Evolutionary conservation across 92 coral and sea anemone genomes (phyloP).

Genomic region (Bergia puertoricense): DNA sequence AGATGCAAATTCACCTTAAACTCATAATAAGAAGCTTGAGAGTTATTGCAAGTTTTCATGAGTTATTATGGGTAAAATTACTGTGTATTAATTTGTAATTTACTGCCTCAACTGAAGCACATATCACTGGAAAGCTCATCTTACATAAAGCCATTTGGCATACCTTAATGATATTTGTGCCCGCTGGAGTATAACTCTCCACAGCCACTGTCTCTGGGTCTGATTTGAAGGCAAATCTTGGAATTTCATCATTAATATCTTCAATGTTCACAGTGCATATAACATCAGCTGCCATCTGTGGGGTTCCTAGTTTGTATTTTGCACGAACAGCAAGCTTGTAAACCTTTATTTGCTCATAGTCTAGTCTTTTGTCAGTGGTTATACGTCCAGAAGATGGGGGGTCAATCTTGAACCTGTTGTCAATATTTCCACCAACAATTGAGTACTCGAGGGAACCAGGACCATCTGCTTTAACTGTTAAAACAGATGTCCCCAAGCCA

Average conservation of each 20-base stretch:
- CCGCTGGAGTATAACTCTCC: slow-evolving; percentile 63
- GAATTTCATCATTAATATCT: slow-evolving; percentile 76
- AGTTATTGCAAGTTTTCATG: too few species aligned
- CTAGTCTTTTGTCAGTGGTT: slow-evolving; percentile 34
- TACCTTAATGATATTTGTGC: slow-evolving; percentile 65
- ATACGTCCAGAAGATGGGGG: slow-evolving; percentile 45
- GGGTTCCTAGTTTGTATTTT: slow-evolving; percentile 35
- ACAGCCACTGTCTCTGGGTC: slow-evolving; percentile 63
- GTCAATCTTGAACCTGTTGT: slow-evolving; percentile 51
- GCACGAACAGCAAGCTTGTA: slow-evolving; percentile 83
- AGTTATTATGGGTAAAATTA: too few species aligned
- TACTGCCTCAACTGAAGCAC: too few species aligned
- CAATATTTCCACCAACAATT: slow-evolving; percentile 78
- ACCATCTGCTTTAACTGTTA: slow-evolving; percentile 58
- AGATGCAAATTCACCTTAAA: too few species aligned
- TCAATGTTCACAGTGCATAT: slow-evolving; percentile 57
- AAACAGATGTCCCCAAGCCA: slow-evolving; percentile 39
- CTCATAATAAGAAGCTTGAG: too few species aligned
- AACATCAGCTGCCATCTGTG: slow-evolving; percentile 65
- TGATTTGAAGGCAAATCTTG: slow-evolving; percentile 64
- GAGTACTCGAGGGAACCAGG: slow-evolving; percentile 48
- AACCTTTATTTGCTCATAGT: slow-evolving; percentile 61
- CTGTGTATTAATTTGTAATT: too few species aligned
- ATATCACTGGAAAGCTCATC: too few species aligned
- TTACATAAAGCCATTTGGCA: too few species aligned